Percentiles rank a stretch among this genome's conserved stretches.
Evolutionary conservation across 37 sponge, comb jelly and placozoan genomes (phyloP).

Genomic region (Ephydatia muelleri): DNA sequence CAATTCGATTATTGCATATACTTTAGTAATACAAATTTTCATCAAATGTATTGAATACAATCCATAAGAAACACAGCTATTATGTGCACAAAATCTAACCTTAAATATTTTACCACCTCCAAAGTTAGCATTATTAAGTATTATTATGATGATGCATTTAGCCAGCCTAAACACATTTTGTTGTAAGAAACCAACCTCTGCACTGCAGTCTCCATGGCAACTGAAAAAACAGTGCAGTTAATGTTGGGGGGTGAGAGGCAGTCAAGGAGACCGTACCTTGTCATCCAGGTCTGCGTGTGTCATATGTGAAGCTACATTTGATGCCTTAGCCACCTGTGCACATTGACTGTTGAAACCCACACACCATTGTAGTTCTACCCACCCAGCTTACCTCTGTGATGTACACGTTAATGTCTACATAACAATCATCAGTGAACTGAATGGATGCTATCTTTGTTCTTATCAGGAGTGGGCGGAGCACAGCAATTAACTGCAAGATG

Average conservation of each 20-base stretch:
- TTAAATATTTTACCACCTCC: no score
- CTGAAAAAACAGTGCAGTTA: background rate
- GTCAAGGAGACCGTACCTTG: background rate
- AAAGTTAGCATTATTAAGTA: no score
- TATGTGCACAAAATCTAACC: no score
- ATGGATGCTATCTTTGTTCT: background rate
- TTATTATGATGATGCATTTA: no score
- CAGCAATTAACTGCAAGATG: slow-evolving; percentile 57
- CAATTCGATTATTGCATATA: no score
- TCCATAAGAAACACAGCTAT: no score
- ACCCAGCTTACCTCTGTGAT: background rate
- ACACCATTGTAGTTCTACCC: background rate
- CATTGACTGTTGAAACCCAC: background rate
- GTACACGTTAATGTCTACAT: background rate
- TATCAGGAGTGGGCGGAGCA: background rate
- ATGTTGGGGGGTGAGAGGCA: background rate
- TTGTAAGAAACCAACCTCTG: background rate
- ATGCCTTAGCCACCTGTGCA: background rate
- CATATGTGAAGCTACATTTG: background rate
- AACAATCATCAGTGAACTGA: background rate
- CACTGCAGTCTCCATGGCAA: background rate
- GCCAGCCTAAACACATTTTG: no score
- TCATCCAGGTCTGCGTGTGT: background rate
- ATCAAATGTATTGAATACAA: no score
- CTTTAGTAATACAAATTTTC: no score